Base-by-base conservation (phyloP, 92 coral and sea anemone species). In the Actinernus sp. region DNA sequence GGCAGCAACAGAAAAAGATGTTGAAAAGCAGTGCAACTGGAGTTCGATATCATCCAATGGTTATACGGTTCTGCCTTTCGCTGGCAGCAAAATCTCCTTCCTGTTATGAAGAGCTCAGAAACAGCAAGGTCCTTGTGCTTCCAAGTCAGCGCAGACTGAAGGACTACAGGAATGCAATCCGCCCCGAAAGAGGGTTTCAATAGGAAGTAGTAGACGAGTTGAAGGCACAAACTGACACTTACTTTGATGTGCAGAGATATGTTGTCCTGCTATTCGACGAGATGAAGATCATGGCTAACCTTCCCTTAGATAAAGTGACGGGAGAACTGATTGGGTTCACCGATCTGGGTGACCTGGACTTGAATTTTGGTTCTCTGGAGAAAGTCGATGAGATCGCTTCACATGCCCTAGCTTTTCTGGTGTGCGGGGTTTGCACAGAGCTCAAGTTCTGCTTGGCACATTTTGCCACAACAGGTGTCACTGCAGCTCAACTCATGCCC, bases 291-390 rank as follows among this genome's bases (percentile, higher is more conserved):
- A 34, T 26, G 46, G n/a, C 85, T 32, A 65, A 79, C 38, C 79
- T 86, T 58, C 74, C 73, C 23, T 68, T 86, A 9, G 73, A 71
- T 71, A 86, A 86, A 27, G 18, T 23, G 26, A 63, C 92, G 25
- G 83, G 87, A 26, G 87, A 79, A 36, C 83, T 79, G 2, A 79
- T 79, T 13, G 88, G 88, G 16, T 85, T 70, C 48, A 56, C 76
- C 16, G 91, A 85, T 37, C 75, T 85, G 25, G 91, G 91, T 25
- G 79, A 86, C 26, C 92, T 71, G 26, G 83, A 79, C 9, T 28
- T 79, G 29, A 85, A 73, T 73, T 79, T 56, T 73, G 76, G 53
- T 17, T 64, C 63, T 29, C 41, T 78, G 20, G 79, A 66, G 46
- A 60, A 79, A 55, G 47, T 28, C 26, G 81, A 77, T 66, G 62